Evolutionary conservation across 1,140 invertebrate species (phyloP), one percentile per base, ranked within the genome.

Genomic region (Mizuhopecten yessoensis): DNA sequence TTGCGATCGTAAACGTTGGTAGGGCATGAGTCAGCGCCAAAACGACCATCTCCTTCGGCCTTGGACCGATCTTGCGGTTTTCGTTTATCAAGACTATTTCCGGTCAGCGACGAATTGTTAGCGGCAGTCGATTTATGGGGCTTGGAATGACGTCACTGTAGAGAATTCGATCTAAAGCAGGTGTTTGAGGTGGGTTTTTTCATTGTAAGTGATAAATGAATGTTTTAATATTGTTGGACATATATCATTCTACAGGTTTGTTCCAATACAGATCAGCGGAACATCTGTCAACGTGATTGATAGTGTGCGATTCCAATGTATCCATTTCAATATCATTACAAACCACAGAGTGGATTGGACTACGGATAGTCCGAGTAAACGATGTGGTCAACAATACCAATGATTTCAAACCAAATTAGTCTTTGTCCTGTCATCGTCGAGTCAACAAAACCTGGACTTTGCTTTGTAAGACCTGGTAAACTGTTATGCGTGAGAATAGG

Each of bases 51-150:
- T n/a, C 3, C 5, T 29, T 29, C 29, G 57, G 57, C 57, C 57
- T 75, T 75, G 57, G 23, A 75, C 57, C 57, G 57, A 75, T 75
- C 57, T 75, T 75, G 57, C 57, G 57, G 57, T 75, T 75, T 75
- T n/a, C 23, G 57, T 75, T 75, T 75, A 75, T 75, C 57, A 75
- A 11, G 0, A n/a, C 57, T 75, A 75, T 75, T 75, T 75, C 57
- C 57, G 57, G 57, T 75, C 57, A 75, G 57, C 57, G 57, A n/a
- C 23, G 1, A 75, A 75, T 29, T 29, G 57, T 29, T 29, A 29
- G 57, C 57, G n/a, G 57, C 17, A 9, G 2, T 5, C 1, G 57
- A 75, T 75, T 75, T 75, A 75, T 75, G 17, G n/a, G 15, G n/a
- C 57, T 29, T 2, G 5, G 57, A 9, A 75, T 75, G 57, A 75